Percentiles rank a stretch among this genome's conserved stretches.
Evolutionary conservation across 2,797 vertebrate genomes (phyloP).

Genomic region (Helostoma temminkii): DNA sequence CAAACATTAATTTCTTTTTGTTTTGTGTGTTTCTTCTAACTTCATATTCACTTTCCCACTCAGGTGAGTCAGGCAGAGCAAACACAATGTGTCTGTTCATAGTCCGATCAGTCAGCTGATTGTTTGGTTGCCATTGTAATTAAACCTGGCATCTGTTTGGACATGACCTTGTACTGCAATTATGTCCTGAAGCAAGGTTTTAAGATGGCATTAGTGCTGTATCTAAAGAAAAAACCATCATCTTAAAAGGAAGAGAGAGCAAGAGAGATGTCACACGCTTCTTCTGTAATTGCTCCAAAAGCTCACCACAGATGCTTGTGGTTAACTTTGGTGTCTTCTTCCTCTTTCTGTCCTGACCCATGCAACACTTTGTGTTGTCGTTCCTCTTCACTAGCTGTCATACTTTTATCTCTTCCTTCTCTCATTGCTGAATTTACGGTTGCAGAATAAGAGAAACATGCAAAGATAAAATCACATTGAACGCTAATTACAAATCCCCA

Average conservation of each 20-base stretch:
- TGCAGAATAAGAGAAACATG: constrained; percentile 18
- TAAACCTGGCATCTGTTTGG: constrained; percentile 17
- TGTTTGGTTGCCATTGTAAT: not conserved
- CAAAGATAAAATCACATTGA: constrained; percentile 37
- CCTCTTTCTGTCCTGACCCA: constrained; percentile 60
- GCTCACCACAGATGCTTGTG: constrained; percentile 37
- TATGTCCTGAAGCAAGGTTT: not conserved
- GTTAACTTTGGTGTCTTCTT: constrained; percentile 41
- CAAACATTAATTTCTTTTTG: constrained; percentile 5
- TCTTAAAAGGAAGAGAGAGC: constrained; percentile 13
- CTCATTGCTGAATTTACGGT: constrained; percentile 15
- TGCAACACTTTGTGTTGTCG: constrained; percentile 37
- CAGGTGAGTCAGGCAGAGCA: constrained; percentile 39
- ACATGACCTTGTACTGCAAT: constrained; percentile 16
- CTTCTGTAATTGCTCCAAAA: constrained; percentile 13
- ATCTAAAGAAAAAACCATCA: not conserved
- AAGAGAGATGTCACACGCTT: constrained; percentile 34
- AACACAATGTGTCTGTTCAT: not conserved
- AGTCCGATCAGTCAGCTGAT: constrained; percentile 29
- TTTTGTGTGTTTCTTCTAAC: constrained; percentile 1
- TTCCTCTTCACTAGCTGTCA: constrained; percentile 49
- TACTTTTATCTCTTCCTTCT: constrained; percentile 47
- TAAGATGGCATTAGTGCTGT: not conserved
- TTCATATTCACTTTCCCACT: not conserved
- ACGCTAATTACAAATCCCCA: constrained; percentile 7